phyloP scores from a whole-genome alignment of 2,797 vertebrate species.

The Moxostoma hubbsi region DNA sequence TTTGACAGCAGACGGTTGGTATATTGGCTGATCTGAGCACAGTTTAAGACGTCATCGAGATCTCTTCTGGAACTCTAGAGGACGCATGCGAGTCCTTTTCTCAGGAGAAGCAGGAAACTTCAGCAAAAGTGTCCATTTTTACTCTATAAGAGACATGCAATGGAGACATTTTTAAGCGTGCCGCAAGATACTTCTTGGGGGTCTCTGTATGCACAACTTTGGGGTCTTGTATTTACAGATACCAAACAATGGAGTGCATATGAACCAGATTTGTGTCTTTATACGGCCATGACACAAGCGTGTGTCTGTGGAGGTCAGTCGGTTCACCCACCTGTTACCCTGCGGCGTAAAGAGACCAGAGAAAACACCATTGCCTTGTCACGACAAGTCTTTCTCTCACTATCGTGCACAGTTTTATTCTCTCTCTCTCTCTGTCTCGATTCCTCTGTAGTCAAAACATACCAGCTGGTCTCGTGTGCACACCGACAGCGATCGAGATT shows the following conservation, averaged over 20 bases:
- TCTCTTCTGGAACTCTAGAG: neutral
- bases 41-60: neutral
- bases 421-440: neutral
- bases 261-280: slow-evolving; percentile 47
- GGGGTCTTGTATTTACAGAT: slow-evolving; percentile 21
- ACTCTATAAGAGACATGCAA: too few species aligned
- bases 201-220: neutral
- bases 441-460: slow-evolving; percentile 34
- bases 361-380: slow-evolving; percentile 38
- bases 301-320: slow-evolving; percentile 56
- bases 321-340: slow-evolving; percentile 75
- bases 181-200: neutral
- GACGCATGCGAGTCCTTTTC: neutral
- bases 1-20: neutral
- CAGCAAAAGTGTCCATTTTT: neutral
- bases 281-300: neutral
- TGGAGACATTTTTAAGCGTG: neutral
- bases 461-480: neutral
- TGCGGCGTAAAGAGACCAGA: slow-evolving; percentile 44
- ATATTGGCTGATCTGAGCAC: neutral
- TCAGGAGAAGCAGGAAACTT: too few species aligned
- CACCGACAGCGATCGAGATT: neutral
- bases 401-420: neutral
- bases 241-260: slow-evolving; percentile 42
- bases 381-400: slow-evolving; percentile 34